Conservation (phyloP, 2,797 vertebrate species). For the Mastacembelus armatus region DNA sequence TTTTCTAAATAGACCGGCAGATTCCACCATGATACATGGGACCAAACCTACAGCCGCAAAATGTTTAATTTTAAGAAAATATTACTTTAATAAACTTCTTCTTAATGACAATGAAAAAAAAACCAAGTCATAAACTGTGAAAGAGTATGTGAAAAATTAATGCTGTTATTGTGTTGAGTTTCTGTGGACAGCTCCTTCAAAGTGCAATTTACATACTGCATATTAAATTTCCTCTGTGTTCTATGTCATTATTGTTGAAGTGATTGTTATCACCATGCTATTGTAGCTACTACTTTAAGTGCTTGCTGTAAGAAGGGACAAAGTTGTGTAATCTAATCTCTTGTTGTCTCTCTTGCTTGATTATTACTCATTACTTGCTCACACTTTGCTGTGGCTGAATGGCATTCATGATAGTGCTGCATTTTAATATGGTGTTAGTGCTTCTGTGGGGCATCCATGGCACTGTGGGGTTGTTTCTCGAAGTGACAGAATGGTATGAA, state of each 20-base stretch:
- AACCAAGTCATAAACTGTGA: no score
- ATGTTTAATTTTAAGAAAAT: no score
- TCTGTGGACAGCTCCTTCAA: constrained; percentile 15
- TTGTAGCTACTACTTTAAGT: constrained; percentile 25
- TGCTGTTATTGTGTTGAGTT: neutral
- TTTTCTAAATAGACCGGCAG: no score
- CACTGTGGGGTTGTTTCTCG: constrained; percentile 3
- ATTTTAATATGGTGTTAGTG: neutral
- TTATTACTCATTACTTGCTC: constrained; percentile 15
- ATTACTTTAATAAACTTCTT: no score
- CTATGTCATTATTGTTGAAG: constrained; percentile 38
- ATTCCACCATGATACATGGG: neutral
- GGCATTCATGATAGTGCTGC: constrained; percentile 1
- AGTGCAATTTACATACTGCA: constrained; percentile 36
- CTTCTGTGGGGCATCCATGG: neutral
- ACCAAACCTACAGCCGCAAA: no score
- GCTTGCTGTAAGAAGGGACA: constrained; percentile 25
- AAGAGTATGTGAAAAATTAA: no score
- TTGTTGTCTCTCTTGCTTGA: constrained; percentile 17
- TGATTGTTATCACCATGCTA: constrained; percentile 38
- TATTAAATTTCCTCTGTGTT: constrained; percentile 31
- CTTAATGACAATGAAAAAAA: no score
- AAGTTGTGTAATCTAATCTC: constrained; percentile 35
- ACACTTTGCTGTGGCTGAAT: neutral
- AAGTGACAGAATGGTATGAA: neutral